phyloP scores from a whole-genome alignment of 2,888 invertebrate genomes.

The Drosophila barbarae region DNA sequence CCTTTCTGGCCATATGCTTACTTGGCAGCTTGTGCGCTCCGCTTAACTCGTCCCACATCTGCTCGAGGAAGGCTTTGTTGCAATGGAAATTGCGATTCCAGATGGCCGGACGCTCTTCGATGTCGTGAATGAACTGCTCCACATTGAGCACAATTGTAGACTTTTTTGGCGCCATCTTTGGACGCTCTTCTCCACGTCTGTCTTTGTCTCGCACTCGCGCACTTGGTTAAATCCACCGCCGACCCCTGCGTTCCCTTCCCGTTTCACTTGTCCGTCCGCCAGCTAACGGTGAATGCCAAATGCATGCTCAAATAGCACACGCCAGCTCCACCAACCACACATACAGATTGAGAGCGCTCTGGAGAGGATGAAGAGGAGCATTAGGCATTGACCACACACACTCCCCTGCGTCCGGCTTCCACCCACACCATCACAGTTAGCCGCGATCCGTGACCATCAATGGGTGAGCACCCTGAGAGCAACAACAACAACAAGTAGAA shows the following conservation, averaged over 20 bases:
- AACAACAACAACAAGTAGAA: conserved; percentile 27
- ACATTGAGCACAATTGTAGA: conserved; percentile 79
- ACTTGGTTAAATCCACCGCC: conserved; percentile 14
- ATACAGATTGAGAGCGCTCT: conserved; percentile 1
- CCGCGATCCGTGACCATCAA: conserved; percentile 30
- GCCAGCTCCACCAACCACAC: conserved; percentile 7
- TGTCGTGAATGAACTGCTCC: conserved; percentile 79
- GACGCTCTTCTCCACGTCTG: conserved; percentile 1
- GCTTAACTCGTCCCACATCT: conserved; percentile 79
- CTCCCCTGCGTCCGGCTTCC: conserved; percentile 2
- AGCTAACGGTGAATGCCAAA: conserved; percentile 32
- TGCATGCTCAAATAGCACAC: conserved; percentile 26
- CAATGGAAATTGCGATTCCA: conserved; percentile 80
- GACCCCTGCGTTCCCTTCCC: conserved; percentile 2
- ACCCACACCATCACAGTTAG: conserved; percentile 16
- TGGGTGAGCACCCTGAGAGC: conserved; percentile 10
- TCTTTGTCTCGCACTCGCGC: conserved; percentile 23
- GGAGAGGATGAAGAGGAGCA: conserved; percentile 23
- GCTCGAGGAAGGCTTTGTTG: conserved; percentile 79
- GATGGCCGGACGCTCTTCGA: conserved; percentile 79
- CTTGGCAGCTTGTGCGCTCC: conserved; percentile 78
- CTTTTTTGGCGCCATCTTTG: conserved; percentile 78
- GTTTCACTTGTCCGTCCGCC: conserved; percentile 27
- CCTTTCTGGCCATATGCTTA: conserved; percentile 60
- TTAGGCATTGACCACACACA: conserved; percentile 12